A percentile compares a stretch with the other conserved stretches of the same genome.
phyloP scores from a whole-genome alignment of 1,140 invertebrate genomes.

The Cyrtorhinus lividipennis region DNA sequence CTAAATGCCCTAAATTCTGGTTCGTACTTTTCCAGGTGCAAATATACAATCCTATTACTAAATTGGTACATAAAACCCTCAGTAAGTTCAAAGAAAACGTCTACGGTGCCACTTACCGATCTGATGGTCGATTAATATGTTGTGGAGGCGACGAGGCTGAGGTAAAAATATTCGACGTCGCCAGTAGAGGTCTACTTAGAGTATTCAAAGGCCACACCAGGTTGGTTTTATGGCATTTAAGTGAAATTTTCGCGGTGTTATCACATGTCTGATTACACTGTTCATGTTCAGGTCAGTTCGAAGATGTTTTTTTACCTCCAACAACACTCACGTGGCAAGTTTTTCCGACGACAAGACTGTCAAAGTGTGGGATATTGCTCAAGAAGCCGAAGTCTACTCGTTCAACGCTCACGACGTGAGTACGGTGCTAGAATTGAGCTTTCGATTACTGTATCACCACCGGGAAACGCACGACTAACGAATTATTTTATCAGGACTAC shows the following conservation, averaged over 20 bases:
- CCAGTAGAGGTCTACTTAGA: conserved; percentile 58
- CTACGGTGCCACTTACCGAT: conserved; percentile 70
- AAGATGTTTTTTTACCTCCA: conserved; percentile 64
- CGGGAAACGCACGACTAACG: no score
- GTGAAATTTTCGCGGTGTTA: no score
- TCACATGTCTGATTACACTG: no score
- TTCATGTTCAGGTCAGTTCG: conserved; percentile 53
- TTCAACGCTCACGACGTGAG: conserved; percentile 52
- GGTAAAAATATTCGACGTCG: conserved; percentile 77
- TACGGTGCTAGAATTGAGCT: not conserved
- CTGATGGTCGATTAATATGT: conserved; percentile 69
- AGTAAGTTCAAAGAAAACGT: conserved; percentile 73
- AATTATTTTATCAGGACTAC: conserved; percentile 58
- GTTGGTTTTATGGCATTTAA: conserved; percentile 29
- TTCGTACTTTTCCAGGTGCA: conserved; percentile 47
- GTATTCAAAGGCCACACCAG: conserved; percentile 49
- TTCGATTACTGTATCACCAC: no score
- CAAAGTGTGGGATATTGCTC: conserved; percentile 76
- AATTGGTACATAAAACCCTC: conserved; percentile 67
- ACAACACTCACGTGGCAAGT: conserved; percentile 64
- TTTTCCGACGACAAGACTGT: conserved; percentile 91
- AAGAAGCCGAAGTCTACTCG: conserved; percentile 46
- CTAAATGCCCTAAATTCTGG: no score
- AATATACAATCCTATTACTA: conserved; percentile 79
- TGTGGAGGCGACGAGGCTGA: conserved; percentile 78